Evolutionary conservation across 1,140 invertebrate species (phyloP).

Genomic region (Leptestheria dahalacensis): DNA sequence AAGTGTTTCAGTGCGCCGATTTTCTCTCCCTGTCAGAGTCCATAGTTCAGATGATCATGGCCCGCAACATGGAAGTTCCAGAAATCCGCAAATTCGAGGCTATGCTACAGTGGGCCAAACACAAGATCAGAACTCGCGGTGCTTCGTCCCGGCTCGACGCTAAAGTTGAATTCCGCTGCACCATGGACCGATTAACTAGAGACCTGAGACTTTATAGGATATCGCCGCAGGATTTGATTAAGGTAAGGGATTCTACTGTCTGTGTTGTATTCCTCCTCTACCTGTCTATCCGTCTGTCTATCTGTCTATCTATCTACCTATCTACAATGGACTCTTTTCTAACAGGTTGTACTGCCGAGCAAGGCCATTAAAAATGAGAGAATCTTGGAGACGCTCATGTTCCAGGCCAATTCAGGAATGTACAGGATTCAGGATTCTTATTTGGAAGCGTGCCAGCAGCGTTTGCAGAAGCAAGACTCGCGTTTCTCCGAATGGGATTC

Average conservation of each 20-base stretch:
- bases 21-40: conserved; percentile 79
- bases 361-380: conserved; percentile 85
- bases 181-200: conserved; percentile 73
- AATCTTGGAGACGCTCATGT: conserved; percentile 82
- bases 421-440: conserved; percentile 77
- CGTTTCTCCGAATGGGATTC: conserved; percentile 62
- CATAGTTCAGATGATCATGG: conserved; percentile 88
- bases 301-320: no score
- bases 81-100: conserved; percentile 88
- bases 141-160: conserved; percentile 60
- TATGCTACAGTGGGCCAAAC: conserved; percentile 74
- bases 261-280: not conserved
- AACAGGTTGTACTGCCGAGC: conserved; percentile 74
- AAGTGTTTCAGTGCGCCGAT: conserved; percentile 61
- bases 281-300: no score
- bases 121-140: conserved; percentile 56
- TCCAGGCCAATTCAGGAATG: conserved; percentile 81
- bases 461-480: conserved; percentile 72
- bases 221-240: conserved; percentile 80
- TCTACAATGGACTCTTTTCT: no score
- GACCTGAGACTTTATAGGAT: conserved; percentile 82
- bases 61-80: conserved; percentile 37
- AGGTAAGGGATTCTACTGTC: conserved; percentile 32
- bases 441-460: conserved; percentile 69
- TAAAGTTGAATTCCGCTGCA: conserved; percentile 76